Conservation (phyloP, 2,888 invertebrate genomes). For the Ferdinandea cuprea region DNA sequence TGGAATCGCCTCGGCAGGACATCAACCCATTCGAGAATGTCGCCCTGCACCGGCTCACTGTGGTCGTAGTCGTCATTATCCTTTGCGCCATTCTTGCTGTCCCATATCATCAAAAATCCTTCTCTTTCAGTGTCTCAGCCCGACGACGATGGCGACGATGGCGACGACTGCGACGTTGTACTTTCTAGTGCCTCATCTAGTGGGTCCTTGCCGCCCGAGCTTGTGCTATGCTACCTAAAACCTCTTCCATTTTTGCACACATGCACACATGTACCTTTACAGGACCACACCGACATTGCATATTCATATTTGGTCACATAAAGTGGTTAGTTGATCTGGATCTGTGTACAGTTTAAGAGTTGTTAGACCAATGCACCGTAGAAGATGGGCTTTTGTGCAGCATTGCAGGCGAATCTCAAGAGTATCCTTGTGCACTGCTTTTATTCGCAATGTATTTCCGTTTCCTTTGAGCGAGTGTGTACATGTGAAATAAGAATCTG, state of each 20-base stretch:
- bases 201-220: slow-evolving; percentile 65
- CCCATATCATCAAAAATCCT: slow-evolving; percentile 72
- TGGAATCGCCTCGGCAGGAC: slow-evolving; percentile 74
- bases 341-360: slow-evolving; percentile 73
- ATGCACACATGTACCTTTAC: slow-evolving; percentile 15
- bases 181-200: slow-evolving; percentile 71
- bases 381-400: slow-evolving; percentile 74
- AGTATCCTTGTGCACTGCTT: slow-evolving; percentile 71
- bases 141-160: slow-evolving; percentile 21
- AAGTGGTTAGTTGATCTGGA: slow-evolving; percentile 76
- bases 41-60: slow-evolving; percentile 34
- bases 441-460: slow-evolving; percentile 73
- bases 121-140: slow-evolving; percentile 37
- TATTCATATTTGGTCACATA: slow-evolving; percentile 76
- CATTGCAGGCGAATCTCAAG: slow-evolving; percentile 68
- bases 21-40: slow-evolving; percentile 70
- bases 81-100: slow-evolving; percentile 63
- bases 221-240: slow-evolving; percentile 62
- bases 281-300: slow-evolving; percentile 54
- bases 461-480: slow-evolving; percentile 65
- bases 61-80: slow-evolving; percentile 65
- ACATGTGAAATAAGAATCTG: slow-evolving; percentile 20
- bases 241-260: slow-evolving; percentile 39
- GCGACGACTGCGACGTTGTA: slow-evolving; percentile 65
- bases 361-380: slow-evolving; percentile 73